Percentiles rank a stretch among this genome's conserved stretches.
Conservation (phyloP, 2,113 vertebrate species). For the Glaucomys volans region DNA sequence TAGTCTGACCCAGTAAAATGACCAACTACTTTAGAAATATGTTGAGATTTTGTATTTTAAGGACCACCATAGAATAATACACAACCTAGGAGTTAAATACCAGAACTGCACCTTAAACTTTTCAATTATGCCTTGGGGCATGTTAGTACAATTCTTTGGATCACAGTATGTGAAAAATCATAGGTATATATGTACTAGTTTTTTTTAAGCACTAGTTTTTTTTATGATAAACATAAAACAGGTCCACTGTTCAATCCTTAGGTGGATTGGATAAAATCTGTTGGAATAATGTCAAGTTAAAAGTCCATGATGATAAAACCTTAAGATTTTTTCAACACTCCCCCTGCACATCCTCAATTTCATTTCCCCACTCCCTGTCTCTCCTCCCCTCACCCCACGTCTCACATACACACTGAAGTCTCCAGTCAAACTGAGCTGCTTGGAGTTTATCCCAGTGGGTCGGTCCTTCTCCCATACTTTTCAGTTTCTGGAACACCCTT, state of each 20-base stretch:
- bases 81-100: background rate
- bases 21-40: background rate
- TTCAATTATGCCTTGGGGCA: background rate
- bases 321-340: background rate
- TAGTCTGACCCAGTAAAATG: background rate
- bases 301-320: background rate
- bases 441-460: background rate
- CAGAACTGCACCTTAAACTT: background rate
- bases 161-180: background rate
- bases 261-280: background rate
- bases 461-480: too few species aligned
- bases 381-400: background rate
- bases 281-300: background rate
- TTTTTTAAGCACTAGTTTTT: background rate
- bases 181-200: background rate
- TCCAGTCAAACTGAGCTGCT: background rate
- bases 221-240: background rate
- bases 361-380: background rate
- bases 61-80: background rate
- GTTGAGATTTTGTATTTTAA: background rate
- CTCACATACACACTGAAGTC: background rate
- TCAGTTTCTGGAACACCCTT: background rate
- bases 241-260: background rate
- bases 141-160: background rate
- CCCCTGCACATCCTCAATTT: background rate